A percentile compares a stretch with the other conserved stretches of the same genome.
These are phyloP conservation scores for Nesidiocoris tenuis DNA, from an alignment of 2,888 invertebrate genomes.

Conservation along the genomic window DNA sequence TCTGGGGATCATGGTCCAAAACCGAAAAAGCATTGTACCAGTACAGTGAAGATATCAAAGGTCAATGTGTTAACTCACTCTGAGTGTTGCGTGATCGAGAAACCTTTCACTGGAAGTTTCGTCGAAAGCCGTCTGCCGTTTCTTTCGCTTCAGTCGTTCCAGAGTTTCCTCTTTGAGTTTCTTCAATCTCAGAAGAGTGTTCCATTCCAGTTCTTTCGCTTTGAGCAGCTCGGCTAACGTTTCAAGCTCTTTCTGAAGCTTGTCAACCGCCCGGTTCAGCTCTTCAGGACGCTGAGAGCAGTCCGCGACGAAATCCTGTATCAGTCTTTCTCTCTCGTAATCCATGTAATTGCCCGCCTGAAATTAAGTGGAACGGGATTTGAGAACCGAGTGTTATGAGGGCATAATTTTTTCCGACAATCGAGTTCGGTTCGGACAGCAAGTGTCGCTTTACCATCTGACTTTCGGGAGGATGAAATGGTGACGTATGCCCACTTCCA, in stretches of 20 bases:
- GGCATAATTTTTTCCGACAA: too few relatives aligned
- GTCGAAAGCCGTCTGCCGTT: slow-evolving; percentile 57
- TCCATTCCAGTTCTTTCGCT: slow-evolving; percentile 84
- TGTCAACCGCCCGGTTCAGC: slow-evolving; percentile 65
- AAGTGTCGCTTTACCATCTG: slow-evolving; percentile 9
- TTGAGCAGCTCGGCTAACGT: slow-evolving; percentile 71
- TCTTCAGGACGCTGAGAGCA: slow-evolving; percentile 64
- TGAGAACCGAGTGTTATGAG: too few relatives aligned
- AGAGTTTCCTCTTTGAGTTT: slow-evolving; percentile 82
- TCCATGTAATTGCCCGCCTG: slow-evolving; percentile 39
- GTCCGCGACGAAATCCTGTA: slow-evolving; percentile 63
- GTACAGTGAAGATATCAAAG: too few relatives aligned
- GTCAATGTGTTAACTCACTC: too few relatives aligned
- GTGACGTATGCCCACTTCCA: slow-evolving; percentile 25
- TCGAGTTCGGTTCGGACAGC: too few relatives aligned
- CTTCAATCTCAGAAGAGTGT: slow-evolving; percentile 71
- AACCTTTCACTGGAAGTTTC: slow-evolving; percentile 27
- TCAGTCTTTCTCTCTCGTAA: slow-evolving; percentile 49
- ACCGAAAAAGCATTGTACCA: too few relatives aligned
- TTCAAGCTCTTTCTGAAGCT: slow-evolving; percentile 60
- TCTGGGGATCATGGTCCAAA: too few relatives aligned
- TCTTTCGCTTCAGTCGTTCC: slow-evolving; percentile 67
- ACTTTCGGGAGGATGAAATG: slow-evolving; percentile 20
- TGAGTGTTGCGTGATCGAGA: slow-evolving; percentile 19
- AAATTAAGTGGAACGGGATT: too few relatives aligned